These are phyloP conservation scores for Pipistrellus pygmaeus DNA, from an alignment of 2,797 vertebrate species.

Conservation along the genomic window DNA sequence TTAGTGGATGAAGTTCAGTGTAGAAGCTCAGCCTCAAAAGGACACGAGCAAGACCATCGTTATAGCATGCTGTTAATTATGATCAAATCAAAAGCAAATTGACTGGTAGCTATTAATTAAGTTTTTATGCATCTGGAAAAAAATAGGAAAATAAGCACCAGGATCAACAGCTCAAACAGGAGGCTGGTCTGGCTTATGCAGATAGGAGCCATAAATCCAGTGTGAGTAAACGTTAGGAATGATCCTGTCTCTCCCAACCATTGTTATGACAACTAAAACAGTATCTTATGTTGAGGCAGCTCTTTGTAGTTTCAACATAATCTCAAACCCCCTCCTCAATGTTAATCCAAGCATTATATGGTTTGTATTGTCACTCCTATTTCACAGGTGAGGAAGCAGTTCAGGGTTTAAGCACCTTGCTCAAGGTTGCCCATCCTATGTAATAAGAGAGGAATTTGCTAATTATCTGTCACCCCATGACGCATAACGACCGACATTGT, in stretches of 20 bases:
- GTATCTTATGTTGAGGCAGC: not conserved
- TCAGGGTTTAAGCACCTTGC: not conserved
- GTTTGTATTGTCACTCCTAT: not conserved
- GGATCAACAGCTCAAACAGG: constrained; percentile 14
- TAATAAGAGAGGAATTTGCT: too few relatives aligned
- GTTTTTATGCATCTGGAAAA: constrained; percentile 71
- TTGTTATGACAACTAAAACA: not conserved
- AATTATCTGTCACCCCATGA: too few relatives aligned
- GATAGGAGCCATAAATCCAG: constrained; percentile 9
- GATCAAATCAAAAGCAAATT: constrained; percentile 83
- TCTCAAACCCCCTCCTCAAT: not conserved
- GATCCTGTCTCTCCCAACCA: not conserved
- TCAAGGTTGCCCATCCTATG: not conserved
- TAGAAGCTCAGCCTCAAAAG: constrained; percentile 74
- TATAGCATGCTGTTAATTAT: constrained; percentile 82
- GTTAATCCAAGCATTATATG: not conserved
- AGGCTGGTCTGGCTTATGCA: constrained; percentile 8
- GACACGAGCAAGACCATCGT: constrained; percentile 79
- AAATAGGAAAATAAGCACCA: constrained; percentile 32
- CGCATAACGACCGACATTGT: fast-evolving
- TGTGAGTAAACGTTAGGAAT: not conserved
- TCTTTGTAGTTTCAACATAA: constrained; percentile 26
- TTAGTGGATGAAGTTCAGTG: constrained; percentile 82
- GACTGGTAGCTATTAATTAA: constrained; percentile 83
- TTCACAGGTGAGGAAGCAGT: constrained; percentile 6